Base-by-base conservation (phyloP, 2,888 invertebrate genomes). In the Brenthis ino region DNA sequence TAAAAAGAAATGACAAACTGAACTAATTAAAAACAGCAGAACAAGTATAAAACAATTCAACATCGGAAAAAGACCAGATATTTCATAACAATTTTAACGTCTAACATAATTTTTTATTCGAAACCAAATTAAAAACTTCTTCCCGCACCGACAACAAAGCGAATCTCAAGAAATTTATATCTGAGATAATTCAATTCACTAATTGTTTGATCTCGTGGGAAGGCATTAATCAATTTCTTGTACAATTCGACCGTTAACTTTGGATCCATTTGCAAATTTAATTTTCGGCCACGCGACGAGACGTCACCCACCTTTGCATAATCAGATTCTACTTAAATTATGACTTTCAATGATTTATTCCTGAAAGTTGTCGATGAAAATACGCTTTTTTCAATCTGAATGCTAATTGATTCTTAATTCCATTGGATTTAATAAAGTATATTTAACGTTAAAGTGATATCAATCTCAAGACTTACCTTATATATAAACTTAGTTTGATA, bases 151-250 rank as follows among this genome's bases (percentile, higher is more conserved):
- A 74, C 74, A 76, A 74, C 73, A 74, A 74, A 72, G 69, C 68
- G 66, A 72, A 68, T 67, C 65, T 61, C 64, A 55, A 72, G 68
- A 72, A 77, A 77, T 76, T 77, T 76, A 79, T 81, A 79, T 79
- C 78, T 74, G 73, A 80, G 79, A 83, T 86, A 86, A 88, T 86
- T 84, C 81, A 85, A 88, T 89, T 85, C 81, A 78, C 83, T 87
- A 88, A 89, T 89, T 88, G 85, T 88, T 85, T 85, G 85, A 87
- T 86, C 85, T 83, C 79, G 79, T 76, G 75, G 80, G 74, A 69
- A 69, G 78, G 77, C 85, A 88, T 89, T 89, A 88, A 91, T 91
- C 89, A 89, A 89, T 88, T 89, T 85, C 84, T 85, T 85, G 82
- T 85, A 84, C 82, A 84, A 84, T 84, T 83, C 81, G 79, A 77